These are phyloP conservation scores for Pachycephala philippinensis DNA, from an alignment of 2,113 vertebrate genomes.

Conservation along the genomic window DNA sequence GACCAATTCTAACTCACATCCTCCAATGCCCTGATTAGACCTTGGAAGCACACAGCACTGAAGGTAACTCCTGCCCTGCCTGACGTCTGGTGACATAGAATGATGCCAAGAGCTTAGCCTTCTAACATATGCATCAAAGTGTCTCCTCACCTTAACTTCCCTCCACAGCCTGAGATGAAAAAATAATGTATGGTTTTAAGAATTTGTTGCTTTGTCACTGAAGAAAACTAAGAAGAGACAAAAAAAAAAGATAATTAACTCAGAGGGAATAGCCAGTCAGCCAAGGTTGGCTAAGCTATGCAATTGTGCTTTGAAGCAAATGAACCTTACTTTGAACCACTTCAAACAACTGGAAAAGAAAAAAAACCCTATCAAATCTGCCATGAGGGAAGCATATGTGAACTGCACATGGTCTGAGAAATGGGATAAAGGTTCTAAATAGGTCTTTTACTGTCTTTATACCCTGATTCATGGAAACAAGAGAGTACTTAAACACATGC, in stretches of 20 bases:
- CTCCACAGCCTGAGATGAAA: rapidly evolving
- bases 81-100: neutral
- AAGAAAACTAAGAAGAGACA: neutral
- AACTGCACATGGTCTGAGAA: constrained; percentile 7
- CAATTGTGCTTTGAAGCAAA: neutral
- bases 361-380: neutral
- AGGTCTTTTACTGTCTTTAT: constrained; percentile 34
- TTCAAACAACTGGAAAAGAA: neutral
- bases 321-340: neutral
- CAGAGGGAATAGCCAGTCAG: neutral
- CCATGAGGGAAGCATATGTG: constrained; percentile 3
- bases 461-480: constrained; percentile 34
- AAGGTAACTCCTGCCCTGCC: neutral
- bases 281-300: neutral
- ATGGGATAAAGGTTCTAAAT: constrained; percentile 10
- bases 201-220: neutral
- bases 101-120: neutral
- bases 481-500: constrained; percentile 34
- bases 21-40: neutral
- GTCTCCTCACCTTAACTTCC: neutral
- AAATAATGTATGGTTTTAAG: neutral
- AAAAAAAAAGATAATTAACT: neutral
- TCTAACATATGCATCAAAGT: neutral
- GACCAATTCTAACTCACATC: neutral
- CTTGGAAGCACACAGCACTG: neutral